Evolutionary conservation across 2,888 invertebrate species (phyloP).

Genomic region (Archaeoteleia sp.): DNA sequence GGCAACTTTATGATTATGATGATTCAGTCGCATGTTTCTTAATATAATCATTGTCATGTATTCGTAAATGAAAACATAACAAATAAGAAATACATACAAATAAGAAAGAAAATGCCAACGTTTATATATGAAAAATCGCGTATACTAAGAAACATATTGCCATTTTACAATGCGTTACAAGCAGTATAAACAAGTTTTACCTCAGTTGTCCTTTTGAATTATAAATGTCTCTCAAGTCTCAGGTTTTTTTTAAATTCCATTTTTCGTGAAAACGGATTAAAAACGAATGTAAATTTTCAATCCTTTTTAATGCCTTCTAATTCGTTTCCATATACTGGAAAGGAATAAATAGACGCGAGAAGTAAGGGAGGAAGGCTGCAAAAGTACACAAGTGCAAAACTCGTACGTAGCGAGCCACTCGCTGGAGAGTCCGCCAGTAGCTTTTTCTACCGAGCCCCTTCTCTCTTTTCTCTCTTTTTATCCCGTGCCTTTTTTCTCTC

Average conservation of each 20-base stretch:
- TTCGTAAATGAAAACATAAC: too few relatives aligned
- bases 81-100: too few relatives aligned
- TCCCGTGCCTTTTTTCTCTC: constrained; percentile 36
- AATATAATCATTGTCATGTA: too few relatives aligned
- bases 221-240: neutral
- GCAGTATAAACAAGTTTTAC: too few relatives aligned
- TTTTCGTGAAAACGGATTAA: constrained; percentile 13
- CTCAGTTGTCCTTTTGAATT: neutral
- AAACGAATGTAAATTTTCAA: constrained; percentile 30
- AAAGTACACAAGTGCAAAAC: constrained; percentile 1
- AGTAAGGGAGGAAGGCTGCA: constrained; percentile 14
- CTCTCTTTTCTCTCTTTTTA: constrained; percentile 16
- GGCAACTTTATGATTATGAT: too few relatives aligned
- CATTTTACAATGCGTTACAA: too few relatives aligned
- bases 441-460: constrained; percentile 22
- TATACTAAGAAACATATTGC: too few relatives aligned
- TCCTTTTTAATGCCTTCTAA: constrained; percentile 36
- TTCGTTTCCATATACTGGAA: constrained; percentile 30
- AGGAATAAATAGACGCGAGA: constrained; percentile 30
- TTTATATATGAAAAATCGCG: too few relatives aligned
- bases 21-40: too few relatives aligned
- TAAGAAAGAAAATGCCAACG: too few relatives aligned
- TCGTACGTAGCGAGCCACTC: constrained; percentile 15
- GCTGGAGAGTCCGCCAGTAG: constrained; percentile 19
- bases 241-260: neutral